Evolutionary conservation across 2,888 invertebrate genomes (phyloP), one percentile per base, ranked within the genome.

Genomic region (Atrina japonica): DNA sequence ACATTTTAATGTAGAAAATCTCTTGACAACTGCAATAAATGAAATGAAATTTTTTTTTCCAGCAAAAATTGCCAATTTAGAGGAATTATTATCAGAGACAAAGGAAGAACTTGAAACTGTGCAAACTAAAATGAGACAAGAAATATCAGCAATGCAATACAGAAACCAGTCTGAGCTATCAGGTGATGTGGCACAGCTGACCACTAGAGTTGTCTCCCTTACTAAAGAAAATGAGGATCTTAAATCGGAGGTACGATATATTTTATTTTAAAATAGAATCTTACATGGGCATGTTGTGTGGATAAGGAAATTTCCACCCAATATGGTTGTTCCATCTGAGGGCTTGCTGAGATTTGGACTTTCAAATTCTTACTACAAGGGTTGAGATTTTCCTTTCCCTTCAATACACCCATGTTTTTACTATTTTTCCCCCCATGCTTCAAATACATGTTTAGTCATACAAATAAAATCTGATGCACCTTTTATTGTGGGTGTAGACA

Each of bases 41-140:
- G n/a, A n/a, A n/a, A n/a, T n/a, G n/a, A n/a, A n/a, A 7, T 52
- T 49, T 58, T n/a, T 35, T 35, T 43, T 71, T 50, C 18, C 71
- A 88, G 88, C 78, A 2, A 78, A 78, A 23, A 78, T 85, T 18
- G 58, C 71, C 25, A 82, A 85, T 27, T 74, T 88, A 53, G 86
- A 88, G 65, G 66, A 35, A 35, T 5, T 11, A 5, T 64, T 86
- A n/a, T 6, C 67, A 14, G 66, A 73, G 0, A 59, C 76, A 11
- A 78, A 81, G 50, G 72, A 81, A n/a, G 86, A 85, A 56, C 63
- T 83, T 18, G 75, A 66, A 29, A 56, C 58, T 21, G 41, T 84
- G 30, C 81, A 83, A 43, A 76, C 76, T 1, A 80, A 72, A 43
- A 61, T 81, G 49, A 77, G 75, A 16, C 70, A 81, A 21, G 85